Evolutionary conservation across 2,797 vertebrate species (phyloP).

Genomic region (Aratinga solstitialis): DNA sequence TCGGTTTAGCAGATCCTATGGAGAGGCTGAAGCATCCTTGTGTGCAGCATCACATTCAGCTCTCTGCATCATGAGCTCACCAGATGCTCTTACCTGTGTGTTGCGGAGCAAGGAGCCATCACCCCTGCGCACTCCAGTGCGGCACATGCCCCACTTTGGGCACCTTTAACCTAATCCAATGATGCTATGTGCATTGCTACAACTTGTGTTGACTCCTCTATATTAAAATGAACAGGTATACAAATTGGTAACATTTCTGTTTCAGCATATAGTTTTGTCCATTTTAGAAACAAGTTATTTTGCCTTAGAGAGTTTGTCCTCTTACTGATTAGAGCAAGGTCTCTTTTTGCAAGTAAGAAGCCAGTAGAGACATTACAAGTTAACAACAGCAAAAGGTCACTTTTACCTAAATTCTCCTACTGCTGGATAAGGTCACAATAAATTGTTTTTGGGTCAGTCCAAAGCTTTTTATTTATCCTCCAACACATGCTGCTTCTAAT

Average conservation of each 20-base stretch:
- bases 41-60: not conserved
- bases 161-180: not conserved
- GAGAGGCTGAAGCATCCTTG: not conserved
- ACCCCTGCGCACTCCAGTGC: not conserved
- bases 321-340: not conserved
- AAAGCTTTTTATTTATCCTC: conserved; percentile 34
- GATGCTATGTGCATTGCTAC: fast-evolving
- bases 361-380: not conserved
- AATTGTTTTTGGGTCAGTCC: conserved; percentile 3
- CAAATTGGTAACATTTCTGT: not conserved
- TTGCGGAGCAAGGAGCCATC: not conserved
- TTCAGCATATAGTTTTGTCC: not conserved
- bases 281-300: not conserved
- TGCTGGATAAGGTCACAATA: conserved; percentile 10
- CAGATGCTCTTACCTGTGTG: fast-evolving
- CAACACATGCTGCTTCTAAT: conserved; percentile 57
- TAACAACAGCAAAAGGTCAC: not conserved
- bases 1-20: not conserved
- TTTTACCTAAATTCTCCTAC: conserved; percentile 3
- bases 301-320: not conserved
- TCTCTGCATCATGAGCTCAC: not conserved
- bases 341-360: not conserved
- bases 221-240: not conserved
- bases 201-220: not conserved
- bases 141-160: not conserved